Conservation (phyloP, 2,113 vertebrate genomes). For the Esox niger region DNA sequence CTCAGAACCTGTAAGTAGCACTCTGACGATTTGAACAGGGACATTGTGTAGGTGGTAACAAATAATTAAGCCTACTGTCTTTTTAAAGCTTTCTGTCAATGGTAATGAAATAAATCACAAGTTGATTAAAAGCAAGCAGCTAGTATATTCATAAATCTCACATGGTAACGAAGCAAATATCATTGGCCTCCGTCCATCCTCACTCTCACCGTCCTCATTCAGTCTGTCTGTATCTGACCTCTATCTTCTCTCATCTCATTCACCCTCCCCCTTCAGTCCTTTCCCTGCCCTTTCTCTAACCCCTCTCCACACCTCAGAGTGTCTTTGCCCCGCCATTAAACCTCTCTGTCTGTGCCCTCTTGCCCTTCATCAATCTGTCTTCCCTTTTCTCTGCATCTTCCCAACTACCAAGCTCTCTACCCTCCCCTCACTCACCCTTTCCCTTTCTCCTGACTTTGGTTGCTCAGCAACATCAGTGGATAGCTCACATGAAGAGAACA, state of each 20-base stretch:
- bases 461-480: slow-evolving; percentile 60
- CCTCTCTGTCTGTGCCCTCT: neutral
- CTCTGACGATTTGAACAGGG: too few relatives aligned
- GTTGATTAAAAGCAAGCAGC: too few relatives aligned
- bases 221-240: slow-evolving; percentile 1
- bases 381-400: slow-evolving; percentile 15
- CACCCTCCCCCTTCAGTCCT: too few relatives aligned
- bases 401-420: slow-evolving; percentile 32
- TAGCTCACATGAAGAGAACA: neutral
- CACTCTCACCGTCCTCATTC: slow-evolving; percentile 1
- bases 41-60: too few relatives aligned
- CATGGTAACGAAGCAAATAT: too few relatives aligned
- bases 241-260: neutral
- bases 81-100: too few relatives aligned
- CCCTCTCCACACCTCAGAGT: neutral
- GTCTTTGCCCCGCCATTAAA: slow-evolving; percentile 32
- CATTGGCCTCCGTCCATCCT: neutral
- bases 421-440: neutral
- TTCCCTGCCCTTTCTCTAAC: too few relatives aligned
- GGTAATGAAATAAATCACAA: too few relatives aligned
- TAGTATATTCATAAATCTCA: too few relatives aligned
- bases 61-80: too few relatives aligned
- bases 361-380: slow-evolving; percentile 2
- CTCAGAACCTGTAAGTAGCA: too few relatives aligned
- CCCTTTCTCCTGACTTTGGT: slow-evolving; percentile 46